These are phyloP conservation scores for Cottus gobio DNA, from an alignment of 2,113 vertebrate species.

Conservation along the genomic window DNA sequence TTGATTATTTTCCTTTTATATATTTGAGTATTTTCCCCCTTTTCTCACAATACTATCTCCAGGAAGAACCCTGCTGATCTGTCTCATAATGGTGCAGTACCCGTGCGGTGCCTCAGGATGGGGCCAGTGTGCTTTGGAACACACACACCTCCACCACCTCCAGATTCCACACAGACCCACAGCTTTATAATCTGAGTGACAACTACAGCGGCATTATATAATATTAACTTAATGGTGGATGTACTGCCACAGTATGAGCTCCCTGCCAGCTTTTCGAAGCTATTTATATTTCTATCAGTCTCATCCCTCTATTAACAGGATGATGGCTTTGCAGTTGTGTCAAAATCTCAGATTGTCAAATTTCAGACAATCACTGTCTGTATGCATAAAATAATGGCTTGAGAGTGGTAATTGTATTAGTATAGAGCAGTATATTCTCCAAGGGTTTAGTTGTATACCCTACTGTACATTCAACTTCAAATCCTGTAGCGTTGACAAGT, in stretches of 20 bases:
- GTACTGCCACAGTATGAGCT: constrained; percentile 48
- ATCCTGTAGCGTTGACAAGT: constrained; percentile 1
- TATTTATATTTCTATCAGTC: constrained; percentile 47
- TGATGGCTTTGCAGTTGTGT: constrained; percentile 22
- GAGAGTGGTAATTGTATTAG: background rate
- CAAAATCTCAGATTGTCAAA: constrained; percentile 6
- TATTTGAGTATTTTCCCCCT: background rate
- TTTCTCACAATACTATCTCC: background rate
- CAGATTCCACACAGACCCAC: constrained; percentile 22
- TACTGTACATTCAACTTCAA: background rate
- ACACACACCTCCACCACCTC: background rate
- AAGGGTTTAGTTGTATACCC: background rate
- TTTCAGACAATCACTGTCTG: background rate
- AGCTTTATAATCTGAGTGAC: constrained; percentile 38
- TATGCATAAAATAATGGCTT: background rate
- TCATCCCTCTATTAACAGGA: constrained; percentile 37
- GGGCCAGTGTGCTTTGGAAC: constrained; percentile 72
- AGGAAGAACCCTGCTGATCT: background rate
- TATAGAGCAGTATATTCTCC: background rate
- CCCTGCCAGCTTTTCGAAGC: constrained; percentile 32
- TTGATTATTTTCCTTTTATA: background rate
- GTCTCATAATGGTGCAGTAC: constrained; percentile 33
- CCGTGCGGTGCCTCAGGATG: constrained; percentile 58
- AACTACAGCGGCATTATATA: constrained; percentile 46
- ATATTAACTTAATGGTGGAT: constrained; percentile 55